phyloP scores from a whole-genome alignment of 2,888 invertebrate species.

The Eristalinus aeneus region DNA sequence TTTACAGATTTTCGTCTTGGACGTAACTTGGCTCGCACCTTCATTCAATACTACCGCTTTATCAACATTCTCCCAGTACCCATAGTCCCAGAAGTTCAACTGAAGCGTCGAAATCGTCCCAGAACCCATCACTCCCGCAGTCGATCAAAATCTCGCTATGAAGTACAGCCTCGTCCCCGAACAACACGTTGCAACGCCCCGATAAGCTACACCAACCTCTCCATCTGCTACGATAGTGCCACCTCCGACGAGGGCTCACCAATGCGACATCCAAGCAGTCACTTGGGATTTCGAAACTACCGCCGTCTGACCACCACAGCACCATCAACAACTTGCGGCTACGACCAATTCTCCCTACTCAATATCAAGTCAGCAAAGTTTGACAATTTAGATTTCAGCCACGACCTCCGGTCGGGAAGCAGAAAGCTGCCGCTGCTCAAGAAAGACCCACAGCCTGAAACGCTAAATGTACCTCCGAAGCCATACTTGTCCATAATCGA shows the following conservation, averaged over 20 bases:
- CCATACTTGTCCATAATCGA: conserved; percentile 88
- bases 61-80: conserved; percentile 85
- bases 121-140: conserved; percentile 79
- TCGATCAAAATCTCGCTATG: conserved; percentile 79
- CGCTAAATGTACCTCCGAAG: conserved; percentile 81
- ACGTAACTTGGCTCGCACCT: conserved; percentile 88
- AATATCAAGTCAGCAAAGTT: conserved; percentile 76
- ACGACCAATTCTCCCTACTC: conserved; percentile 78
- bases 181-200: conserved; percentile 82
- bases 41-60: conserved; percentile 90
- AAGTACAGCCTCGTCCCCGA: conserved; percentile 80
- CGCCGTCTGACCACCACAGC: conserved; percentile 72
- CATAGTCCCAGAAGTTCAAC: conserved; percentile 79
- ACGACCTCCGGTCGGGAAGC: conserved; percentile 70
- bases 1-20: conserved; percentile 88
- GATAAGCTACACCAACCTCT: conserved; percentile 82
- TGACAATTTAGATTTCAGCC: conserved; percentile 74
- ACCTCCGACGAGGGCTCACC: conserved; percentile 82
- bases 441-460: conserved; percentile 69
- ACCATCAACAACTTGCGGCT: conserved; percentile 71
- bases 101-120: conserved; percentile 77
- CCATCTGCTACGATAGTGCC: conserved; percentile 82
- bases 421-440: conserved; percentile 35
- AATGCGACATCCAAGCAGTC: conserved; percentile 75
- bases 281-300: conserved; percentile 76